A percentile compares a stretch with the other conserved stretches of the same genome.
Conservation (phyloP, 2,113 vertebrate species). For the Thermophis baileyi region DNA sequence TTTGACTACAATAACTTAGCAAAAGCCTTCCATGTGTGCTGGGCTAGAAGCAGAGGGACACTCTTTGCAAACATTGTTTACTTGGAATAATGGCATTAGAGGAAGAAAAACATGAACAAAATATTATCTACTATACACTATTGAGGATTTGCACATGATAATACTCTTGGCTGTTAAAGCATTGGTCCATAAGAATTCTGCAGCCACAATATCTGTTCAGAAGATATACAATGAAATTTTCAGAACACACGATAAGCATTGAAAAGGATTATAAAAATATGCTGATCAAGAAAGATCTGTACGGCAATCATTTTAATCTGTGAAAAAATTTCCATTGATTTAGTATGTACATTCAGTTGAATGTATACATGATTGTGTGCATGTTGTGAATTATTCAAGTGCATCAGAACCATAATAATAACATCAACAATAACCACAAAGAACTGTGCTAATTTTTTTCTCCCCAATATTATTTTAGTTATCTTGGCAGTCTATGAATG, state of each 20-base stretch:
- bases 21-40: neutral
- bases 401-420: neutral
- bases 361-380: neutral
- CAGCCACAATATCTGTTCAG: neutral
- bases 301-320: neutral
- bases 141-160: neutral
- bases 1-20: slow-evolving; percentile 24
- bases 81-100: slow-evolving; percentile 29
- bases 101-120: accelerated
- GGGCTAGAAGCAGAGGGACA: slow-evolving; percentile 41
- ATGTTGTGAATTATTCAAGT: neutral
- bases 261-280: neutral
- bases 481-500: neutral
- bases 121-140: slow-evolving; percentile 7
- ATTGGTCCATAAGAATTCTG: slow-evolving; percentile 1
- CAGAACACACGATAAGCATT: neutral
- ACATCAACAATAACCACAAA: neutral
- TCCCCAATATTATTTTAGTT: neutral
- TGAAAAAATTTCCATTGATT: neutral
- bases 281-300: neutral
- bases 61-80: slow-evolving; percentile 21
- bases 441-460: neutral
- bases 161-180: neutral
- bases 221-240: neutral
- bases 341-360: neutral